phyloP scores from a whole-genome alignment of 1,140 invertebrate genomes.

The Camponotus vicinus region DNA sequence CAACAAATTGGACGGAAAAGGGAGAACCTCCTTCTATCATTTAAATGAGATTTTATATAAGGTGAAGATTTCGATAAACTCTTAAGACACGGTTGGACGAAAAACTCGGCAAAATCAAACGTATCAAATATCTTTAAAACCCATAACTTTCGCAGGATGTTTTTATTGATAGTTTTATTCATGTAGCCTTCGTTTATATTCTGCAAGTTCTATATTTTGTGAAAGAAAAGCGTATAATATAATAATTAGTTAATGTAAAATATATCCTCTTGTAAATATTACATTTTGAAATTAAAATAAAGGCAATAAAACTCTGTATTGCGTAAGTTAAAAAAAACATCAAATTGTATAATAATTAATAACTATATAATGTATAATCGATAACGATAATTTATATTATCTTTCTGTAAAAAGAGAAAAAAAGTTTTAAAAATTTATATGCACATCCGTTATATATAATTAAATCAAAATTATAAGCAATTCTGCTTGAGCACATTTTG shows the following conservation, averaged over 20 bases:
- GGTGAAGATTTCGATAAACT: slow-evolving; percentile 10
- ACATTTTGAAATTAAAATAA: not conserved
- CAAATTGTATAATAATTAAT: not conserved
- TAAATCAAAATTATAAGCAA: not conserved
- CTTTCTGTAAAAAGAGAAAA: not conserved
- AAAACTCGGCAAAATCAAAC: slow-evolving; percentile 3
- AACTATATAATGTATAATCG: no score
- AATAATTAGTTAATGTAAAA: slow-evolving; percentile 12
- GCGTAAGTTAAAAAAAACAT: not conserved
- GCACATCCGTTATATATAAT: not conserved
- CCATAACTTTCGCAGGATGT: slow-evolving; percentile 8
- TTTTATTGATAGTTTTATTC: slow-evolving; percentile 21
- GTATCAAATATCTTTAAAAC: slow-evolving; percentile 36
- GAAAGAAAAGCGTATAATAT: not conserved
- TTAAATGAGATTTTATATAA: slow-evolving; percentile 51
- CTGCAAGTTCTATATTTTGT: no score
- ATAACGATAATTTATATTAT: no score
- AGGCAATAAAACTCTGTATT: not conserved
- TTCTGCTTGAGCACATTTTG: not conserved
- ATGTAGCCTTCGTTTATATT: not conserved
- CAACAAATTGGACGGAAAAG: slow-evolving; percentile 20
- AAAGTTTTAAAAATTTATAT: not conserved
- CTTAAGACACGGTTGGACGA: not conserved
- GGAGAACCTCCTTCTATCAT: slow-evolving; percentile 3
- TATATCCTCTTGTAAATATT: not conserved